Conservation (phyloP, 2,888 invertebrate species). For the Gisinianus flammeolus region DNA sequence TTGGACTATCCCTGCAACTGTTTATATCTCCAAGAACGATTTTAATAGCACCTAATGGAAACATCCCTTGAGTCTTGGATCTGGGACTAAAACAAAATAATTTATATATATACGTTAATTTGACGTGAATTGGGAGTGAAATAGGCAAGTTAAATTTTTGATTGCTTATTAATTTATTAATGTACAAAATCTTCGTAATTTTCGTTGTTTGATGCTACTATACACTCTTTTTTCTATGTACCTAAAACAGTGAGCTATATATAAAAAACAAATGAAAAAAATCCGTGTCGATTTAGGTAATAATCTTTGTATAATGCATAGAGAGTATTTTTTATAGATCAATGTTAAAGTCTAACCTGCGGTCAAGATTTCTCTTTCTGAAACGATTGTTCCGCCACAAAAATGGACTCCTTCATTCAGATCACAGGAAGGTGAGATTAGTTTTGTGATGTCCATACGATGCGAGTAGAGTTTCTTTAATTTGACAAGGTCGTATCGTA, state of each 20-base stretch:
- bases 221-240: not conserved
- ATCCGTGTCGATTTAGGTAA: too few species aligned
- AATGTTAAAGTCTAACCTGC: conserved; percentile 54
- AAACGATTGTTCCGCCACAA: conserved; percentile 53
- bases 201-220: too few species aligned
- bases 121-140: too few species aligned
- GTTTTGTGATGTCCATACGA: not conserved
- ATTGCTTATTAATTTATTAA: too few species aligned
- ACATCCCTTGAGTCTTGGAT: conserved; percentile 48
- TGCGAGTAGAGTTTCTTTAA: not conserved
- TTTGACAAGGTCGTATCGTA: conserved; percentile 25
- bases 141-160: too few species aligned
- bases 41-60: conserved; percentile 41
- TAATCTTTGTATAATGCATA: not conserved
- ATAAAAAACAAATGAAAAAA: too few species aligned
- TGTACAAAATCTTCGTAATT: too few species aligned
- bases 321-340: not conserved
- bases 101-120: too few species aligned
- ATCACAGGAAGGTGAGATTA: conserved; percentile 37
- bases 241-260: not conserved
- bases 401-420: conserved; percentile 51
- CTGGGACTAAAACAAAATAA: conserved; percentile 38
- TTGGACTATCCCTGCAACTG: conserved; percentile 43
- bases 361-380: conserved; percentile 43
- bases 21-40: conserved; percentile 54